Base-by-base conservation (phyloP, 1,140 invertebrate genomes). In the Ruditapes philippinarum region DNA sequence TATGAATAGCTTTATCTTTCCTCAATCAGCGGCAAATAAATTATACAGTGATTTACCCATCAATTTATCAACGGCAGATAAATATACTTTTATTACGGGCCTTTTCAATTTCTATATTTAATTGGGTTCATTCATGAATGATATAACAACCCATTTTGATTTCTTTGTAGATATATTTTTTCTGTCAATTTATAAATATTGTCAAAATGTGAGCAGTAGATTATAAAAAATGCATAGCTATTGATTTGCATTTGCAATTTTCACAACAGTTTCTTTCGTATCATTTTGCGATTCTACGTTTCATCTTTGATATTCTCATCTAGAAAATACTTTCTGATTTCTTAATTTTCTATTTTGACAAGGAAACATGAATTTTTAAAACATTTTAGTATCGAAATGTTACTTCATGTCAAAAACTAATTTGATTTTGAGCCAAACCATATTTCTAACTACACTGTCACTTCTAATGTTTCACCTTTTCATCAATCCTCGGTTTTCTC, bases 11-110 rank as follows among this genome's bases (percentile, higher is more conserved):
- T 78, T 54, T 78, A 78, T 78, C 74, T 49, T 14, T 49, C 22
- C 42, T 45, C 2, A 25, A 78, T 78, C 74, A 78, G 49, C 40
- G 40, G 31, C 49, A 78, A 78, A 78, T 78, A 78, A 78, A 78
- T 78, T 78, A 78, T 49, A 78, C 49, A 78, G 74, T 78, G 74
- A 78, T 78, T 78, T 78, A 78, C 40, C 74, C 40, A 45, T 51
- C 49, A 78, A 33, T 78, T 38, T 78, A 54, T 78, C 19, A 28
- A 12, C 22, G n/a, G 33, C 49, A 49, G 74, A 45, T 45, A 70
- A 70, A 70, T 14, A 70, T 36, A 70, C 38, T 70, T 70, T 70
- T 70, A 70, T 36, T 70, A 70, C 65, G 38, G 42, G 5, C 42
- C 42, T 45, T 45, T 45, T 14, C 5, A 45, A n/a, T n/a, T 70